phyloP scores from a whole-genome alignment of 2,888 invertebrate species.

The Baronia brevicornis region DNA sequence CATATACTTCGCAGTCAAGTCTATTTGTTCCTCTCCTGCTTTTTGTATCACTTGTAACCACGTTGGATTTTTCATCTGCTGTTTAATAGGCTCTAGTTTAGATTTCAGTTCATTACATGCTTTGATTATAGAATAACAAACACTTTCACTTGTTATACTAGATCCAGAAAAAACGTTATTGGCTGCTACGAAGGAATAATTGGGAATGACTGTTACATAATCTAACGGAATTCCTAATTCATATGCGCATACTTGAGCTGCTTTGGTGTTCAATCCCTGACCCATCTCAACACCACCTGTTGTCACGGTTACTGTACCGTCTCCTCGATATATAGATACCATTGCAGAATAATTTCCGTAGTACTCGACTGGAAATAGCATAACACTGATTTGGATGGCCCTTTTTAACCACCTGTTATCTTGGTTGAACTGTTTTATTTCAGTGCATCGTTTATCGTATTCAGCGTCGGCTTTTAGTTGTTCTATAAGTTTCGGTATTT shows the following conservation, averaged over 20 bases:
- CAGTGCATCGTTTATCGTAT: slow-evolving; percentile 65
- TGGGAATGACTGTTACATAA: slow-evolving; percentile 76
- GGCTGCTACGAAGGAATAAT: slow-evolving; percentile 72
- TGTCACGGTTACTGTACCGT: slow-evolving; percentile 81
- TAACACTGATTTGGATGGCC: slow-evolving; percentile 78
- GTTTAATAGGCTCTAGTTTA: slow-evolving; percentile 73
- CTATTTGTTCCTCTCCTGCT: slow-evolving; percentile 71
- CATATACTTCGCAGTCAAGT: slow-evolving; percentile 78
- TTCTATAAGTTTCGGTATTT: slow-evolving; percentile 69
- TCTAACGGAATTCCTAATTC: slow-evolving; percentile 80
- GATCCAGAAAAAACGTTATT: slow-evolving; percentile 80
- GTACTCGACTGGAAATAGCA: slow-evolving; percentile 77
- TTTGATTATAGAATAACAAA: slow-evolving; percentile 70
- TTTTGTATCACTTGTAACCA: slow-evolving; percentile 77
- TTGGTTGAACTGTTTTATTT: slow-evolving; percentile 74
- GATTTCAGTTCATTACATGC: slow-evolving; percentile 76
- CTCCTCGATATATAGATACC: slow-evolving; percentile 80
- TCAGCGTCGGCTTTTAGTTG: slow-evolving; percentile 52
- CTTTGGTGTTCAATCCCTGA: slow-evolving; percentile 88
- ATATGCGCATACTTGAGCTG: slow-evolving; percentile 84
- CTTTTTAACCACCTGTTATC: slow-evolving; percentile 86
- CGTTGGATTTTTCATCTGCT: slow-evolving; percentile 56
- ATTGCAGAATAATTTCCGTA: slow-evolving; percentile 75
- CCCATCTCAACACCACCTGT: slow-evolving; percentile 85
- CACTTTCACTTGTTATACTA: slow-evolving; percentile 79